Evolutionary conservation across 2,797 vertebrate genomes (phyloP).

Genomic region (Pangasius macronema): DNA sequence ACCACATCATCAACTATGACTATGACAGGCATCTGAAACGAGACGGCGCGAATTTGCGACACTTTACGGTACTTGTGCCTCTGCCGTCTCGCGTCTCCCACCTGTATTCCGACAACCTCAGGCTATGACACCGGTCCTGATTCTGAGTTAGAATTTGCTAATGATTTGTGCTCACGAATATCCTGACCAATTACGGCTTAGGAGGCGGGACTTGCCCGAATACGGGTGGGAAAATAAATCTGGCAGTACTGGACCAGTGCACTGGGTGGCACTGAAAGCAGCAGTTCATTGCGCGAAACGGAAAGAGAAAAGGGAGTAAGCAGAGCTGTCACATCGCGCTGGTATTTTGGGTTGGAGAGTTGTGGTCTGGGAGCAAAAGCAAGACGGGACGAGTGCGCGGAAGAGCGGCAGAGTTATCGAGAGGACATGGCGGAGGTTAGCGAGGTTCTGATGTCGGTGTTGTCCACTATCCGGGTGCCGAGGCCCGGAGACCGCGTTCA

Average conservation of each 20-base stretch:
- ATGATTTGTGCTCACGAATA: background rate
- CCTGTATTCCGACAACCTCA: background rate
- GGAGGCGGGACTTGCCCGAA: background rate
- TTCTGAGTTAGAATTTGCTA: background rate
- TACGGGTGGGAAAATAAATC: background rate
- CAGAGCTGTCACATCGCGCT: slow-evolving; percentile 45
- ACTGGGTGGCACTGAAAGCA: slow-evolving; percentile 55
- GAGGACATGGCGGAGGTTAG: slow-evolving; percentile 85
- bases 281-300: slow-evolving; percentile 58
- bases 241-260: slow-evolving; percentile 49
- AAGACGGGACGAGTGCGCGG: slow-evolving; percentile 58
- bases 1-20: too few relatives aligned
- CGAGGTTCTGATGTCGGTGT: slow-evolving; percentile 91
- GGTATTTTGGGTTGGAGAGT: slow-evolving; percentile 60
- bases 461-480: slow-evolving; percentile 93
- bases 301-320: slow-evolving; percentile 40
- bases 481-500: slow-evolving; percentile 96
- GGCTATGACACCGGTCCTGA: background rate
- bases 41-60: background rate
- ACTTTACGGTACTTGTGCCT: background rate
- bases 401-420: slow-evolving; percentile 57
- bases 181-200: background rate
- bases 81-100: background rate
- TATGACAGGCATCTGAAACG: background rate
- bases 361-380: slow-evolving; percentile 60